Conservation (phyloP, 2,797 vertebrate species). For the Buphagus erythrorhynchus region DNA sequence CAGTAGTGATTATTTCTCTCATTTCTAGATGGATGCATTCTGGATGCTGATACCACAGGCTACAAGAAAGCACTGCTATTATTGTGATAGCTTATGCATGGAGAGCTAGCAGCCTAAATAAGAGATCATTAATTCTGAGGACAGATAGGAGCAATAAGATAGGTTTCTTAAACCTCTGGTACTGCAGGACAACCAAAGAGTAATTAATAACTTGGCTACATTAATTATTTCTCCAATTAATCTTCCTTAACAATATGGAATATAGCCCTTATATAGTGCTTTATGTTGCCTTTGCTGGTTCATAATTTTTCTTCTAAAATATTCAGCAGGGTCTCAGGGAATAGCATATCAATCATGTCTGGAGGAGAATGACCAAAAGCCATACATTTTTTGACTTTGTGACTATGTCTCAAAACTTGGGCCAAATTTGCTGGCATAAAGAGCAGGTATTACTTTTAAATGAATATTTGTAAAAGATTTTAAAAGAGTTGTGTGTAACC, state of each 20-base stretch:
- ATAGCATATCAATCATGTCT: not conserved
- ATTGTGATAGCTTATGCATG: constrained; percentile 10
- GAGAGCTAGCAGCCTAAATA: constrained; percentile 19
- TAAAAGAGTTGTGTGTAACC: not conserved
- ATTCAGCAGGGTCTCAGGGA: not conserved
- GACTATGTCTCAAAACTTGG: not conserved
- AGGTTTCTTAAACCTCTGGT: constrained; percentile 21
- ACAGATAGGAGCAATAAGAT: constrained; percentile 27
- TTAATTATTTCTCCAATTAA: constrained; percentile 58
- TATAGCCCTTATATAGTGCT: not conserved
- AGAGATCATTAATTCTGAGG: constrained; percentile 49
- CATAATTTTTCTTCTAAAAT: constrained; percentile 1
- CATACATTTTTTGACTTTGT: not conserved
- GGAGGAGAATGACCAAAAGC: not conserved
- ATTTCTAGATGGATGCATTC: constrained; percentile 18
- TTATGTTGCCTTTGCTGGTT: not conserved
- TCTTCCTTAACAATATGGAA: constrained; percentile 44
- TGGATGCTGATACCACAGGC: constrained; percentile 8
- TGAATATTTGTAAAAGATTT: not conserved
- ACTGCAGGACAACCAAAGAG: constrained; percentile 6
- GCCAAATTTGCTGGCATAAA: not conserved
- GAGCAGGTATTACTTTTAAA: not conserved
- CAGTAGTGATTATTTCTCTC: not conserved
- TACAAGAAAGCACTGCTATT: constrained; percentile 4
- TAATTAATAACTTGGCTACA: constrained; percentile 53